Evolutionary conservation across 2,888 invertebrate genomes (phyloP), one percentile per base, ranked within the genome.

Genomic region (Aproaerema taeniolella): DNA sequence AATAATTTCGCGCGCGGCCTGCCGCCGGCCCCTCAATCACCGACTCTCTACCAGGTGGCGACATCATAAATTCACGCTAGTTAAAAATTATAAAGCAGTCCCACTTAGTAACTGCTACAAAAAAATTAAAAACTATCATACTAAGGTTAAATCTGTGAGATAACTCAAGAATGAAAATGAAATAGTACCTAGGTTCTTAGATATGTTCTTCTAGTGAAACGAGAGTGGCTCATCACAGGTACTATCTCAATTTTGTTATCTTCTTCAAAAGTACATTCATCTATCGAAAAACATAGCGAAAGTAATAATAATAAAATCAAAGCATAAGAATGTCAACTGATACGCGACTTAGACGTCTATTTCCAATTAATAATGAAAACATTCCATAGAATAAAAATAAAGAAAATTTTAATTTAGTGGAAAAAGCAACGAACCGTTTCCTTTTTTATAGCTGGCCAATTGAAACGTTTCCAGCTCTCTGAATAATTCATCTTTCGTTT

Each of bases 401-500:
- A n/a, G n/a, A 70, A 70, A 68, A 62, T 78, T 76, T 83, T 83
- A 80, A 83, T 82, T 85, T 83, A 82, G 80, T 82, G 76, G 76
- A 78, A 79, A 78, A 79, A 77, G 78, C 82, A 85, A 82, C 80
- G 85, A 85, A 85, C 81, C 85, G 78, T 81, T 79, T 74, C 66
- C 73, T 81, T 86, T 86, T 86, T 85, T 82, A 80, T 82, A 85
- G 83, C 81, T 79, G 78, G 85, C 85, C 86, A 86, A 86, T 86
- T 85, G 85, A 86, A 85, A 83, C 83, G 82, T 85, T 85, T 86
- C 86, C 85, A 86, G 85, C 72, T 82, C 83, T 83, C 71, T 86
- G 86, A 85, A 86, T 86, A 80, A 86, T 86, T 86, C 86, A 86
- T 83, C 85, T 83, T 83, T 86, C 82, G 75, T 83, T 86, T 85